Percentiles rank a stretch among this genome's conserved stretches.
phyloP scores from a whole-genome alignment of 2,113 vertebrate species.

The Halcyon senegalensis region DNA sequence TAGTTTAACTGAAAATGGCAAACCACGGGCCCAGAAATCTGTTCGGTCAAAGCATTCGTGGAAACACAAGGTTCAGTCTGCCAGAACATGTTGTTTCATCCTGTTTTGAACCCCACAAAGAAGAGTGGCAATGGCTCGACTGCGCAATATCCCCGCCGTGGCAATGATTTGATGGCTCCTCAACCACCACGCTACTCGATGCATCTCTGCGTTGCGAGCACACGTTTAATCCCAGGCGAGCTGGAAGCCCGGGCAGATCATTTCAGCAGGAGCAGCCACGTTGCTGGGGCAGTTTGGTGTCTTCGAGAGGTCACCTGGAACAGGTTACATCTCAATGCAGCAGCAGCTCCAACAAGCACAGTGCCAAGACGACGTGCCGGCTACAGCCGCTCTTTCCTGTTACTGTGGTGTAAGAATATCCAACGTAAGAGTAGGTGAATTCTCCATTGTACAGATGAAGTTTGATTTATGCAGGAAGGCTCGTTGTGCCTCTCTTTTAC shows the following conservation, averaged over 20 bases:
- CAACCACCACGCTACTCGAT: fast-evolving
- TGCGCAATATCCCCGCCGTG: fast-evolving
- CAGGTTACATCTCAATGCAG: neutral
- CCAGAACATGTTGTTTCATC: fast-evolving
- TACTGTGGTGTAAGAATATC: neutral
- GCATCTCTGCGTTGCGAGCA: neutral
- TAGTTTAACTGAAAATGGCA: neutral
- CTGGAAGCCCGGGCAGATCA: neutral
- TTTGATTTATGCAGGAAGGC: neutral
- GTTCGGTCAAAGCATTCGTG: neutral
- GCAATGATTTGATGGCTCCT: neutral
- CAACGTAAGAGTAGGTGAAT: fast-evolving
- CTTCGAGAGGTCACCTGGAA: neutral
- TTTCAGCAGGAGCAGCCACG: neutral
- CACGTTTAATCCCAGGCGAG: neutral
- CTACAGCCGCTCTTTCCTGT: neutral
- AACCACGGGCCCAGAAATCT: neutral
- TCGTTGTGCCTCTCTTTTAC: neutral
- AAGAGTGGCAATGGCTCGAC: neutral
- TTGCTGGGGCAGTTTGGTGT: fast-evolving
- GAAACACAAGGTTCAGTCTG: neutral
- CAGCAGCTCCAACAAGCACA: fast-evolving
- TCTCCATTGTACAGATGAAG: neutral
- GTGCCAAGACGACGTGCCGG: neutral
- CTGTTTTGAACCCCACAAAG: neutral